Conservation (phyloP, 2,888 invertebrate genomes). For the Nephrotoma guestfalica region DNA sequence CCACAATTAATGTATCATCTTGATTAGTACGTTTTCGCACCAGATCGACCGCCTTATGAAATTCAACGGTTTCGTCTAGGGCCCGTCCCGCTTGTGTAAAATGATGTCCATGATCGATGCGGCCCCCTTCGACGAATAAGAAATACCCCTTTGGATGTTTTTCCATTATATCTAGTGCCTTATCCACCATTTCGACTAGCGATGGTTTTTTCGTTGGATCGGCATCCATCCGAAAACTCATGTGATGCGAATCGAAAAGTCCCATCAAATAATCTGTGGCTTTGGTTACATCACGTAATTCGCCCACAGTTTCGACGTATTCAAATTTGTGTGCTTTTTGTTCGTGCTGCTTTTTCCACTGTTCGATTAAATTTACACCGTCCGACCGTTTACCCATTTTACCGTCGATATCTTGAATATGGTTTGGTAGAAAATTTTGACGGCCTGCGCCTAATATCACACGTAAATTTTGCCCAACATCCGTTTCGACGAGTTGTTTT, state of each 20-base stretch:
- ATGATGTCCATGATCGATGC: slow-evolving; percentile 70
- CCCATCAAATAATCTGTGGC: slow-evolving; percentile 53
- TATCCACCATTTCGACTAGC: slow-evolving; percentile 57
- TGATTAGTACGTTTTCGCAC: slow-evolving; percentile 44
- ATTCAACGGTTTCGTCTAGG: slow-evolving; percentile 65
- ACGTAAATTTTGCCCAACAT: slow-evolving; percentile 47
- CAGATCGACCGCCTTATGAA: slow-evolving; percentile 51
- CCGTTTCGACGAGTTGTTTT: slow-evolving; percentile 46
- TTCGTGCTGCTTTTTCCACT: slow-evolving; percentile 41
- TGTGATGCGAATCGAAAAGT: slow-evolving; percentile 49
- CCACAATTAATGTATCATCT: slow-evolving; percentile 65
- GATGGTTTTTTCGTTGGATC: slow-evolving; percentile 43
- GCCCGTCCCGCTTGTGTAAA: slow-evolving; percentile 50
- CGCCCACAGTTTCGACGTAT: slow-evolving; percentile 49
- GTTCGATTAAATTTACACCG: slow-evolving; percentile 46
- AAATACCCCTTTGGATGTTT: slow-evolving; percentile 54
- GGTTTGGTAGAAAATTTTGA: slow-evolving; percentile 45
- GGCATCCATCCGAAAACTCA: slow-evolving; percentile 57
- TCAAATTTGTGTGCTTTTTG: slow-evolving; percentile 26
- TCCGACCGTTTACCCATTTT: slow-evolving; percentile 40
- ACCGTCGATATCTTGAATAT: slow-evolving; percentile 35
- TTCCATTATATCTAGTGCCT: slow-evolving; percentile 51
- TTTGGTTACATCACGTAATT: slow-evolving; percentile 36
- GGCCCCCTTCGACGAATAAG: slow-evolving; percentile 57
- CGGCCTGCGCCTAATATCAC: slow-evolving; percentile 65